Percentiles rank a stretch among this genome's conserved stretches.
Conservation (phyloP, 2,113 vertebrate species). For the Melozone crissalis region DNA sequence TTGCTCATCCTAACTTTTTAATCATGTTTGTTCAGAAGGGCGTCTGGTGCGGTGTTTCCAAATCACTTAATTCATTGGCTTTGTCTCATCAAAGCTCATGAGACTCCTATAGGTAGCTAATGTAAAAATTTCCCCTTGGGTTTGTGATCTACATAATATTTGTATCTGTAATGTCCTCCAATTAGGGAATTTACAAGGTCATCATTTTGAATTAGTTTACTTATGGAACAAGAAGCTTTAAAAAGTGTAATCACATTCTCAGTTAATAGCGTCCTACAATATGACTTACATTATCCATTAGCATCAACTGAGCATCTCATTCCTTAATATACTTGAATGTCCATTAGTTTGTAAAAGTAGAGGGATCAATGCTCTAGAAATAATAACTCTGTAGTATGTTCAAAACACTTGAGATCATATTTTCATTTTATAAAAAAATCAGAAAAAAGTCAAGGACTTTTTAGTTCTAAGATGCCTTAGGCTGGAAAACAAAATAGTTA, state of each 20-base stretch:
- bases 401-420: not conserved
- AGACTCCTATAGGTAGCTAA: not conserved
- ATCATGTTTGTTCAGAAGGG: not conserved
- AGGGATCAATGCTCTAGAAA: not conserved
- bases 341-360: not conserved
- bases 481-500: not conserved
- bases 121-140: not conserved
- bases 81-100: not conserved
- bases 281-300: not conserved
- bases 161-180: not conserved
- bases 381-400: not conserved
- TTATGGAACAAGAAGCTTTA: not conserved
- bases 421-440: not conserved
- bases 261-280: not conserved
- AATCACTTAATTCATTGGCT: not conserved
- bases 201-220: not conserved
- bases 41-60: not conserved
- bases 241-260: not conserved
- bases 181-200: not conserved
- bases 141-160: not conserved
- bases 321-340: not conserved
- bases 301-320: not conserved
- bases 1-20: slow-evolving; percentile 24
- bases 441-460: not conserved
- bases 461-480: not conserved